Evolutionary conservation across 2,797 vertebrate genomes (phyloP).

Genomic region (Eidolon dupreanum): DNA sequence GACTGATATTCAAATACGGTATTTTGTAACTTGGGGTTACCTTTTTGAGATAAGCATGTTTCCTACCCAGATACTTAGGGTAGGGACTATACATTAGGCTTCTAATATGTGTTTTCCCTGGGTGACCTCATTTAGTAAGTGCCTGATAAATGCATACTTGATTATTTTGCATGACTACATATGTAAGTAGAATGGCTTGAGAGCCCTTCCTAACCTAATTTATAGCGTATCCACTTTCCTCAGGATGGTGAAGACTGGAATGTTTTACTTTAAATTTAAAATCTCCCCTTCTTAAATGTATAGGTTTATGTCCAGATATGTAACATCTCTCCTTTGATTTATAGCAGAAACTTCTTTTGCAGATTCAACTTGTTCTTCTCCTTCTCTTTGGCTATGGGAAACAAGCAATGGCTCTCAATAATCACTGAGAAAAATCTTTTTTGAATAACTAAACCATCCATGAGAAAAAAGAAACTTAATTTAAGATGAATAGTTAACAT

Average conservation of each 20-base stretch:
- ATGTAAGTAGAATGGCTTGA: background rate
- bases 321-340: constrained; percentile 23
- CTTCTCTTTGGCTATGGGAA: background rate
- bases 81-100: background rate
- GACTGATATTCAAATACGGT: background rate
- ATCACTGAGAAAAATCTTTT: constrained; percentile 1
- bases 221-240: background rate
- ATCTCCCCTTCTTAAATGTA: background rate
- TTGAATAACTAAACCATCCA: background rate
- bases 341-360: constrained; percentile 20
- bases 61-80: background rate
- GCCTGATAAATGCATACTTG: background rate
- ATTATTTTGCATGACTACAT: background rate
- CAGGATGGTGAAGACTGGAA: background rate
- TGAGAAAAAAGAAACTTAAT: background rate
- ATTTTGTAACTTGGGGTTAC: background rate
- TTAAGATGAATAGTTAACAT: constrained; percentile 11
- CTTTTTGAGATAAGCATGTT: background rate
- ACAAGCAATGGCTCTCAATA: background rate
- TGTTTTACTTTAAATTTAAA: constrained; percentile 35
- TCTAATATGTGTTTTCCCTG: background rate
- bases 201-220: background rate
- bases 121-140: background rate
- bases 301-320: background rate
- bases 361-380: background rate